Base-by-base conservation (phyloP, 1,140 invertebrate species). In the Drosophila pseudoananassae region DNA sequence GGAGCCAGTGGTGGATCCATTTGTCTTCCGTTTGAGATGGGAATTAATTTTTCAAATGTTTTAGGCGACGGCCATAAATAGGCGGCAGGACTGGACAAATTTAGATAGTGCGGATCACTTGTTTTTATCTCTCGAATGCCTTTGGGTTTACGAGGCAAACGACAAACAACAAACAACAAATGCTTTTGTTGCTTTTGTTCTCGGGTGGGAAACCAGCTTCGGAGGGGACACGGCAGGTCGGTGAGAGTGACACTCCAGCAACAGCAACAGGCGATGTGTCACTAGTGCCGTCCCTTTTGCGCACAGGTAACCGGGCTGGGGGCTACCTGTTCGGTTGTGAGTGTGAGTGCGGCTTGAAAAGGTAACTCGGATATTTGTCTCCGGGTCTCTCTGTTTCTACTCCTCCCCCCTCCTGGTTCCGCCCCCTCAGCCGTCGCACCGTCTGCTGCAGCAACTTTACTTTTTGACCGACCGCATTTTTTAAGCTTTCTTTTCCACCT, bases 401-500 rank as follows among this genome's bases (percentile, higher is more conserved):
- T 54, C 33, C 23, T 23, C 38, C n/a, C 20, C 53, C 50, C 25
- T 20, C 33, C 40, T 52, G 17, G 25, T 20, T 25, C 54, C 47
- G 12, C 31, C 29, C 40, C 50, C 73, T 29, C 20, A 36, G 43
- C 82, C 80, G 65, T 77, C 76, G 61, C 64, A 63, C 54, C 57
- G 71, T 82, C 66, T 65, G 52, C 17, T 46, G 27, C 59, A 79
- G 71, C 79, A 84, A 78, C 80, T 84, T 82, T 78, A 72, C 61
- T 82, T 88, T 87, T 88, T 89, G 72, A 88, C 78, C 76, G 76
- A 78, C 83, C 83, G 83, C 83, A 88, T 88, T 88, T 88, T 85
- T 88, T 88, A 87, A 83, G 83, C 83, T 88, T 89, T 88, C 83
- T 88, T 88, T 88, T 88, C 83, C 83, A 89, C 83, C 83, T 88